A percentile compares a stretch with the other conserved stretches of the same genome.
phyloP scores from a whole-genome alignment of 2,113 vertebrate genomes.

The Pycnonotus jocosus region DNA sequence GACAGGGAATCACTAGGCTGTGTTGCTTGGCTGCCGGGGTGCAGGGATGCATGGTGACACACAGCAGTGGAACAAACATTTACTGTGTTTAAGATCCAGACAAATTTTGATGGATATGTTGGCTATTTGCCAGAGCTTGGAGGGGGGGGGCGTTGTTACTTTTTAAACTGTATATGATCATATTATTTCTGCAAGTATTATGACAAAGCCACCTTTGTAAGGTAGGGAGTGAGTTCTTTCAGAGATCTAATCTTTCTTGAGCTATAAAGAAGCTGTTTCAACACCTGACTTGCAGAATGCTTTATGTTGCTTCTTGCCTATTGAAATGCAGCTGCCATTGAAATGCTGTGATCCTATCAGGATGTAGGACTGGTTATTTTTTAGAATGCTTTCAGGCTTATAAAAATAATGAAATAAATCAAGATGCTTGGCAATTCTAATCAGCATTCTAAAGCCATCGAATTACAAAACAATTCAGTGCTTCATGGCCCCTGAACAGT shows the following conservation, averaged over 20 bases:
- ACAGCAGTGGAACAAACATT: background rate
- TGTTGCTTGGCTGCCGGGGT: background rate
- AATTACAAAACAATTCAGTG: background rate
- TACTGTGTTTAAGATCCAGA: background rate
- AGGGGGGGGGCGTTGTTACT: background rate
- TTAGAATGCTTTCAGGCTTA: background rate
- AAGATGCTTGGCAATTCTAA: background rate
- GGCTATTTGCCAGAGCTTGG: background rate
- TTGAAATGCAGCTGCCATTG: slow-evolving; percentile 28
- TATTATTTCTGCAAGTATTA: background rate
- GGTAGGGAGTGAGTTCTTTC: background rate
- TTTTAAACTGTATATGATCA: background rate
- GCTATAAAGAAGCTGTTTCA: slow-evolving; percentile 25
- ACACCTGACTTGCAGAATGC: slow-evolving; percentile 19
- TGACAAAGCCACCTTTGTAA: background rate
- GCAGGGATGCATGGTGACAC: background rate
- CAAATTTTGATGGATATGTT: background rate
- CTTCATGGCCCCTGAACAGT: background rate
- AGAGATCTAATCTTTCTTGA: slow-evolving; percentile 7
- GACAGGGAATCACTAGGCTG: background rate
- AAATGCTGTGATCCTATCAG: background rate
- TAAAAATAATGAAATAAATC: slow-evolving; percentile 19
- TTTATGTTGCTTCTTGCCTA: slow-evolving; percentile 13
- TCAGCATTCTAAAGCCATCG: background rate
- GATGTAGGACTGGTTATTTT: background rate